Base-by-base conservation (phyloP, 2,113 vertebrate genomes). In the Mastomys natalensis region DNA sequence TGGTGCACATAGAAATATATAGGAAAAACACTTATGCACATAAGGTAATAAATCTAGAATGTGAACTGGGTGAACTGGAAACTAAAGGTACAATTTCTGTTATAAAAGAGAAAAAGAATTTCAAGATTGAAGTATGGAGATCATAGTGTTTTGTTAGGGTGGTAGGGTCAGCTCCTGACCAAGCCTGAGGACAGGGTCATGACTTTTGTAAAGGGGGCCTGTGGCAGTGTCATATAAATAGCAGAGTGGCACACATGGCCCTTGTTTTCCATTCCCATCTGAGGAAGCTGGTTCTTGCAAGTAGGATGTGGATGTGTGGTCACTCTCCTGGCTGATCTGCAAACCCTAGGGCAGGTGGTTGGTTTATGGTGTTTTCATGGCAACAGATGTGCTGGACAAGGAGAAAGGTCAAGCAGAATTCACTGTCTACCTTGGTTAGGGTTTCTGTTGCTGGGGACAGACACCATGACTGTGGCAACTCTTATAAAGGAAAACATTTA, bases 181-280 rank as follows among this genome's bases (percentile, higher is more conserved):
- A 5, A 2, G 31, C 3, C 80, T 40, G 17, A 17, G 37, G 48
- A 87, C 40, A 15, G 4, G 3, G 5, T 0, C 0, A 1, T 62
- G 37, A 34, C 5, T 43, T 15, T 22, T 45, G n/a, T 8, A 40
- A 40, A 84, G 21, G 55, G 55, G 51, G 5, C 17, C 78, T 15
- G 53, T 48, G 9, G 22, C 21, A 17, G 24, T 22, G 12, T n/a
- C 13, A 1, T 11, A 37, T 58, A 73, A 40, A 45, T 37, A 66
- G 37, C 21, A 40, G 4, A 37, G 22, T 3, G 34, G 22, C 48
- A 55, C 66, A 10, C 58, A 37, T 10, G 7, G 80, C 53, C 12
- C n/a, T 29, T 48, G 26, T 48, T 40, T n/a, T 60, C 37, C 2
- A 31, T 51, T 55, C 22, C 66, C 66, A 58, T 31, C 16, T 21